Evolutionary conservation across 2,797 vertebrate species (phyloP), one percentile per base, ranked within the genome.

Genomic region (Acanthiza pusilla): DNA sequence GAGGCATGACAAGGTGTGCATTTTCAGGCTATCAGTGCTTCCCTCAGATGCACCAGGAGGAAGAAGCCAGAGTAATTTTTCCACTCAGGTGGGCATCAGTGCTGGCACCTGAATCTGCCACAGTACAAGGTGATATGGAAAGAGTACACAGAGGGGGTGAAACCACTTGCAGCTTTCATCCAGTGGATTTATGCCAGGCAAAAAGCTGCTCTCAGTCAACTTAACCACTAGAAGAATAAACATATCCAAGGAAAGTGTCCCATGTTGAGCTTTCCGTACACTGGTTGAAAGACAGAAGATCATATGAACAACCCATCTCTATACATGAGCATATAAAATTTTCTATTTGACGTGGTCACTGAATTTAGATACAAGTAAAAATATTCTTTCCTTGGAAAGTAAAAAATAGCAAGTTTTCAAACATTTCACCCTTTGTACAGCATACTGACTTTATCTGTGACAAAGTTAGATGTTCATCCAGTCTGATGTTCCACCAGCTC

Each of bases 21-120:
- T 92, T 92, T 85, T 82, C 92, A 89, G 83, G 62, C 55, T 84
- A 76, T 87, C 57, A 91, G 61, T 45, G 50, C 63, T 73, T 71
- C 45, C 62, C 84, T 95, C 43, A 70, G 85, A 80, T 57, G 27
- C 32, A 84, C 26, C 36, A 65, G 85, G 30, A 93, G 38, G 42
- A 89, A 89, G 95, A 47, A 78, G 32, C 18, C 72, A 65, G 47
- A 90, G 66, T 36, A 43, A 90, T 43, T 88, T 75, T 72, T 63
- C 32, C 58, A 82, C 50, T 47, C 32, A 54, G 72, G 79, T 80
- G 38, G 17, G 58, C 36, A 89, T 26, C 73, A 79, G 2, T 19
- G 9, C 34, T 36, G 38, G 81, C 43, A 83, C 73, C 63, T 62
- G 14, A 13, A 80, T 34, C 47, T 48, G 47, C 18, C 66, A 67